A percentile compares a stretch with the other conserved stretches of the same genome.
phyloP scores from a whole-genome alignment of 2,888 invertebrate genomes.

The Perizoma affinitatum region DNA sequence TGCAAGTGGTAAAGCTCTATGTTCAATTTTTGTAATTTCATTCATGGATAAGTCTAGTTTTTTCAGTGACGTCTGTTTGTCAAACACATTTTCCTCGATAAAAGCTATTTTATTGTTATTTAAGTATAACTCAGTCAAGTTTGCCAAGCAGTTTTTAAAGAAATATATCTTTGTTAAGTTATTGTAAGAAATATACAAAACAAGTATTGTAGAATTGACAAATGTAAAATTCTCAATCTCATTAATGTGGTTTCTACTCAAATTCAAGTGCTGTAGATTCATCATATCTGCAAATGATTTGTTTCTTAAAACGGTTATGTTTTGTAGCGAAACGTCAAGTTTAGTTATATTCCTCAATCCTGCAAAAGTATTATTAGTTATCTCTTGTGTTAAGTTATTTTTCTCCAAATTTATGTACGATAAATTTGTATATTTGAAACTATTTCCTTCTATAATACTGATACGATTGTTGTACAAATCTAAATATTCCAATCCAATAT shows the following conservation, averaged over 20 bases:
- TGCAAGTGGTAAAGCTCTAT: constrained; percentile 57
- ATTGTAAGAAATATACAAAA: constrained; percentile 67
- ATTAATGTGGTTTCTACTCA: constrained; percentile 60
- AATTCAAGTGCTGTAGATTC: constrained; percentile 53
- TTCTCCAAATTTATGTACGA: constrained; percentile 57
- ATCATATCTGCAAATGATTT: constrained; percentile 55
- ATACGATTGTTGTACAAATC: constrained; percentile 62
- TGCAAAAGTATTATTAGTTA: constrained; percentile 55
- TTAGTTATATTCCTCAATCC: constrained; percentile 53
- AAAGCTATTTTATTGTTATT: constrained; percentile 56
- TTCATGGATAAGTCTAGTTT: constrained; percentile 66
- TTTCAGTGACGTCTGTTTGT: constrained; percentile 51
- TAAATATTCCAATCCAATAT: constrained; percentile 53
- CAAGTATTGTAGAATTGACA: constrained; percentile 42
- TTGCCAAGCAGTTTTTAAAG: constrained; percentile 48
- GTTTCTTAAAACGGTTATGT: constrained; percentile 50
- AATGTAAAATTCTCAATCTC: constrained; percentile 56
- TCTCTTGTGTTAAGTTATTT: constrained; percentile 57
- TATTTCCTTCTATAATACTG: constrained; percentile 52
- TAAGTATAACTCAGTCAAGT: constrained; percentile 59
- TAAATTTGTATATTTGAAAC: constrained; percentile 56
- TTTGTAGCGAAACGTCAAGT: constrained; percentile 59
- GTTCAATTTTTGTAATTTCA: constrained; percentile 55
- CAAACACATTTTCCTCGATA: constrained; percentile 51
- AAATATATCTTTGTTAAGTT: constrained; percentile 54